phyloP scores from a whole-genome alignment of 1,140 invertebrate genomes.

The Elysia chlorotica region DNA sequence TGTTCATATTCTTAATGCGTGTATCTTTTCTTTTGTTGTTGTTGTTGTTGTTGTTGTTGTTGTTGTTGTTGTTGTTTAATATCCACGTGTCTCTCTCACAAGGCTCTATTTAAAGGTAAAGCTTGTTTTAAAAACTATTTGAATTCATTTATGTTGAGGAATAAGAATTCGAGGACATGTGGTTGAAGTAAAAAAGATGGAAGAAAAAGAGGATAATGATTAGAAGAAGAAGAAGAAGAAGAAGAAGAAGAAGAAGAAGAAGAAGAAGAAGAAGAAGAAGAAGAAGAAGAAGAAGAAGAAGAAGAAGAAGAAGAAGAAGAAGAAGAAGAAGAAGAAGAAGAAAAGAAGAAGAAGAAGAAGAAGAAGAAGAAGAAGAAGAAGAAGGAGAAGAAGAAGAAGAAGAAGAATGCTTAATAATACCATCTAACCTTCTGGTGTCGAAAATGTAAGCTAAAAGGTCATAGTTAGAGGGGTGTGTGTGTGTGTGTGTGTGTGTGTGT shows the following conservation, averaged over 20 bases:
- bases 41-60: neutral
- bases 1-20: no score
- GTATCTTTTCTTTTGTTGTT: neutral
- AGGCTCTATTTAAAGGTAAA: neutral
- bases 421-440: no score
- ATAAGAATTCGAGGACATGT: neutral
- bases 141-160: neutral
- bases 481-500: no score
- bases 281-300: neutral
- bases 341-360: neutral
- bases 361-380: neutral
- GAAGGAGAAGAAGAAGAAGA: conserved; percentile 1
- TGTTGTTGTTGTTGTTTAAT: neutral
- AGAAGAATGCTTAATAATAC: no score
- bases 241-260: neutral
- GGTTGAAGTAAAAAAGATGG: neutral
- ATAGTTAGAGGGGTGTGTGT: neutral
- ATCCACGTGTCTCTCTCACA: neutral
- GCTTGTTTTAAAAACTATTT: neutral
- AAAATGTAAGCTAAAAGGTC: neutral
- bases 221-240: neutral
- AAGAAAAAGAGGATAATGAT: neutral
- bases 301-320: neutral
- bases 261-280: neutral
- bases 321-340: neutral